phyloP scores from a whole-genome alignment of 2,888 invertebrate genomes.

The Amphipoea oculea region DNA sequence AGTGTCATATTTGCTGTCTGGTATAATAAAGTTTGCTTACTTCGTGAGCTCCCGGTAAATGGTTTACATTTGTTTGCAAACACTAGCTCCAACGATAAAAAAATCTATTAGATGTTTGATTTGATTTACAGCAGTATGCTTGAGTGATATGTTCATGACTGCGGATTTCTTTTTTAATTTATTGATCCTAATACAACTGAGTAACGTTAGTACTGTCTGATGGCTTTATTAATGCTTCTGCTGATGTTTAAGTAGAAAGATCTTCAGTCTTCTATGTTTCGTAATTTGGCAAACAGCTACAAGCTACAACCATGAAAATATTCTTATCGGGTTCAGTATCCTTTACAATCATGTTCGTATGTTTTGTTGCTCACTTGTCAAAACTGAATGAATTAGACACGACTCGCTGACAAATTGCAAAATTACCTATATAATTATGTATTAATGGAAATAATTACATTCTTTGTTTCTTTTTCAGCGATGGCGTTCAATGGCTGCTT shows the following conservation, averaged over 20 bases:
- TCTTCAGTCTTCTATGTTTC: background rate
- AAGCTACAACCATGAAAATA: background rate
- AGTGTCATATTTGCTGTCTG: background rate
- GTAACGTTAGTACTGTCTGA: background rate
- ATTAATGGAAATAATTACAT: background rate
- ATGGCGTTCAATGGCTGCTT: slow-evolving; percentile 93
- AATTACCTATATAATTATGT: background rate
- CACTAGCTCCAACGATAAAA: slow-evolving; percentile 16
- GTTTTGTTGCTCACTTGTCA: background rate
- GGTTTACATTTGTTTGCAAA: slow-evolving; percentile 25
- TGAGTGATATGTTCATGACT: slow-evolving; percentile 32
- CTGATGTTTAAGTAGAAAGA: background rate
- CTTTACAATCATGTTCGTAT: background rate
- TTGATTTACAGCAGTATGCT: slow-evolving; percentile 39
- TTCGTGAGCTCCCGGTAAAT: slow-evolving; percentile 4
- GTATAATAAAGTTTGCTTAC: slow-evolving; percentile 5
- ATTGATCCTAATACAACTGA: slow-evolving; percentile 5
- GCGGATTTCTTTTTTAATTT: slow-evolving; percentile 43
- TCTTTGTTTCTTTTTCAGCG: slow-evolving; percentile 84
- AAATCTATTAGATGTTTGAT: slow-evolving; percentile 1
- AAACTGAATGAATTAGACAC: background rate
- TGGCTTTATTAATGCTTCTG: background rate
- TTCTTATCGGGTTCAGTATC: background rate
- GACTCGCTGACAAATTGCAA: background rate
- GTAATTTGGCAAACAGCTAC: background rate